Evolutionary conservation across 2,888 invertebrate genomes (phyloP).

Genomic region (Ochropleura plecta): DNA sequence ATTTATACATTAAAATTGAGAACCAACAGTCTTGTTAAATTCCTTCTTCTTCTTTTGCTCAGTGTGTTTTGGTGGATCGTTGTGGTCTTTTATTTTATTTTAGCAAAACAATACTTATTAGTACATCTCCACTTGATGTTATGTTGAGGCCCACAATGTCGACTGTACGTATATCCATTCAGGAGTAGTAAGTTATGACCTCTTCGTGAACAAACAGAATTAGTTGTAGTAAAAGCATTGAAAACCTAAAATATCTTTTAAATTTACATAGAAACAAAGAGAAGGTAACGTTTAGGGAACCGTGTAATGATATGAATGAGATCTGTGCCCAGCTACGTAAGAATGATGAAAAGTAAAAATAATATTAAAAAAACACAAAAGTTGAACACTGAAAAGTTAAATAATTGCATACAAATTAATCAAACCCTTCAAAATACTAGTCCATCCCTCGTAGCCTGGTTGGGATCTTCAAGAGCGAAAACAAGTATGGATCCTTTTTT

Average conservation of each 20-base stretch:
- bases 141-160: constrained; percentile 55
- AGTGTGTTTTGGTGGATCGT: too few relatives aligned
- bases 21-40: not conserved
- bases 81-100: constrained; percentile 54
- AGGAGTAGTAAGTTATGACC: constrained; percentile 28
- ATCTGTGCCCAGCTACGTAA: too few relatives aligned
- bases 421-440: not conserved
- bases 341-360: too few relatives aligned
- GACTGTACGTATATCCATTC: constrained; percentile 66
- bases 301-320: too few relatives aligned
- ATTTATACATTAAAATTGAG: too few relatives aligned
- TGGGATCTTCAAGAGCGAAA: too few relatives aligned
- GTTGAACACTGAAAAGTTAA: not conserved
- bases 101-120: constrained; percentile 67
- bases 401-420: not conserved
- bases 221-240: not conserved
- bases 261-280: too few relatives aligned
- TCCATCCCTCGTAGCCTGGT: not conserved
- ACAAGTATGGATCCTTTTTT: too few relatives aligned
- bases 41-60: not conserved
- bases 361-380: too few relatives aligned
- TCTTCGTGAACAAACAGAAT: constrained; percentile 23
- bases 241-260: too few relatives aligned
- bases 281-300: too few relatives aligned
- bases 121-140: constrained; percentile 74